Percentiles rank a stretch among this genome's conserved stretches.
Evolutionary conservation across 1,140 invertebrate genomes (phyloP).

Genomic region (Eciton burchellii): DNA sequence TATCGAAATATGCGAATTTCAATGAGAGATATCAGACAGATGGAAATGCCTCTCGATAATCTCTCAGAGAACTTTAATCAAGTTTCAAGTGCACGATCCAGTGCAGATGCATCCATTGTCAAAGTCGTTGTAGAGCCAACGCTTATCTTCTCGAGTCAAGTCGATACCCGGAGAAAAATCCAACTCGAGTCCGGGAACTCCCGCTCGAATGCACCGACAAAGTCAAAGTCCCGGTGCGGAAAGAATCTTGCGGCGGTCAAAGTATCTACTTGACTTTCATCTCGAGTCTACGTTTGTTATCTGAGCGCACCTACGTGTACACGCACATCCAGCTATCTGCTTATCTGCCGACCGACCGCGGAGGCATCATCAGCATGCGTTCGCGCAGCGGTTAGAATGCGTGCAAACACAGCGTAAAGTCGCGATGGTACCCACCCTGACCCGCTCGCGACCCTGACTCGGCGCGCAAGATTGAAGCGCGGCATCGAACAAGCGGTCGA

Average conservation of each 20-base stretch:
- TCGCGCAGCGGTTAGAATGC: slow-evolving; percentile 70
- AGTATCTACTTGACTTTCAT: slow-evolving; percentile 64
- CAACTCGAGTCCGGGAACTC: background rate
- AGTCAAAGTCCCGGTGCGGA: slow-evolving; percentile 25
- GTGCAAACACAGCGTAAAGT: slow-evolving; percentile 75
- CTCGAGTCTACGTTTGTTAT: slow-evolving; percentile 58
- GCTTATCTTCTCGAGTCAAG: background rate
- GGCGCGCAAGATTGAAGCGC: background rate
- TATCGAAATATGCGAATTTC: background rate
- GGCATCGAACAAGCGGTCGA: background rate
- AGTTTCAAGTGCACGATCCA: slow-evolving; percentile 8
- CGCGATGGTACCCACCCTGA: slow-evolving; percentile 68
- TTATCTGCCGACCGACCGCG: slow-evolving; percentile 72
- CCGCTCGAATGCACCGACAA: slow-evolving; percentile 45
- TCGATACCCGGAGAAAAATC: slow-evolving; percentile 6
- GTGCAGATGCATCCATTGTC: background rate
- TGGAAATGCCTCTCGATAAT: too few relatives aligned
- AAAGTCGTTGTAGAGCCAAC: background rate
- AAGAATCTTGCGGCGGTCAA: slow-evolving; percentile 39
- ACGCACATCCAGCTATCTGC: slow-evolving; percentile 73
- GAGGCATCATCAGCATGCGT: slow-evolving; percentile 72
- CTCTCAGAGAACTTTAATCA: background rate
- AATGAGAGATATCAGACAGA: background rate
- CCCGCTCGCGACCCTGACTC: slow-evolving; percentile 55
- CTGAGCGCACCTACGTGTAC: slow-evolving; percentile 73